Evolutionary conservation across 2,113 vertebrate genomes (phyloP).

Genomic region (Callopanchax toddi): DNA sequence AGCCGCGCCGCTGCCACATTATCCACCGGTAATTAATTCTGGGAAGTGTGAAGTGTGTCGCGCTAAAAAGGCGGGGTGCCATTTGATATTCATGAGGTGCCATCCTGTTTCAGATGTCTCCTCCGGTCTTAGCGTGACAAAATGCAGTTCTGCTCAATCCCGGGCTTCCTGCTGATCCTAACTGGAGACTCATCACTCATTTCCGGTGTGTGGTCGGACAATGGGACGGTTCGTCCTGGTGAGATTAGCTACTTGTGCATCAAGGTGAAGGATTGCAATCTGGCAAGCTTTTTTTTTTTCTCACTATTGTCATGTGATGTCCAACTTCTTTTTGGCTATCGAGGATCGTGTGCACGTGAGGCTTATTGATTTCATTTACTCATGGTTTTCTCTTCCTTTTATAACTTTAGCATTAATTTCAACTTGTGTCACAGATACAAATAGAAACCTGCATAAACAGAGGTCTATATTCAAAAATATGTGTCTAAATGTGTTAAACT

Average conservation of each 20-base stretch:
- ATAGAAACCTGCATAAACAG: too few species aligned
- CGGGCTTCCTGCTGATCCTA: constrained; percentile 52
- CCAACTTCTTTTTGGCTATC: constrained; percentile 18
- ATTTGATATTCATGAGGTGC: constrained; percentile 75
- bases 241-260: constrained; percentile 45
- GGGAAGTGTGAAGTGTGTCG: constrained; percentile 68
- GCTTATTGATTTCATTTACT: too few species aligned
- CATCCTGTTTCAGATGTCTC: constrained; percentile 66
- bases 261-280: constrained; percentile 62
- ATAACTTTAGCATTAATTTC: too few species aligned
- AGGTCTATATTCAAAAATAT: too few species aligned
- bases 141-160: constrained; percentile 60
- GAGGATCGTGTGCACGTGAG: not conserved
- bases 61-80: constrained; percentile 59
- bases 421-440: too few species aligned
- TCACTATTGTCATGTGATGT: constrained; percentile 50
- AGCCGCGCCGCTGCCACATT: constrained; percentile 38
- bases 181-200: constrained; percentile 64
- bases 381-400: too few species aligned
- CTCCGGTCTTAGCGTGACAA: constrained; percentile 66
- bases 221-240: constrained; percentile 25
- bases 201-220: constrained; percentile 37
- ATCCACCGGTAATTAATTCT: constrained; percentile 70
- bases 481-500: too few species aligned
- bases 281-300: constrained; percentile 38